Base-by-base conservation (phyloP, 2,113 vertebrate species). In the Corvus moneduloides region DNA sequence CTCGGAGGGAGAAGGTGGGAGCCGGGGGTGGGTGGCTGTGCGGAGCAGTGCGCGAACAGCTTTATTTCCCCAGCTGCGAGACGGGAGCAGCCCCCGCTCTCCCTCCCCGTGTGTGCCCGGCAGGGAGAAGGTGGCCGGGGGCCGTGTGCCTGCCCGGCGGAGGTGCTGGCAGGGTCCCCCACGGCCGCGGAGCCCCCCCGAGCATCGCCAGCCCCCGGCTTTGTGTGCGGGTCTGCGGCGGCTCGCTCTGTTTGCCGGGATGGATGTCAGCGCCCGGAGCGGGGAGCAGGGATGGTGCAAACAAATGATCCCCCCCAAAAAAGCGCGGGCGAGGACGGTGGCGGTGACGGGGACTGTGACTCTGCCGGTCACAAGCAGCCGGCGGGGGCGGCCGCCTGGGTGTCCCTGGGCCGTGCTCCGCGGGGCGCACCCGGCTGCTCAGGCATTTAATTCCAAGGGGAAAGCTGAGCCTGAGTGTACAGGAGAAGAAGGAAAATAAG, bases 1-100 rank as follows among this genome's bases (percentile, higher is more conserved):
- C 28, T 35, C 79, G 73, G 37, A 84, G 85, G 76, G 68, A 95
- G 69, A 56, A 93, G 91, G 93, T 94, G 89, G 91, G 95, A 88
- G 68, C 35, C 2, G 23, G 33, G 39, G 73, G 76, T 39, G 68
- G 81, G 79, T 1, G 72, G 68, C 41, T 12, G 61, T 59, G 76
- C 3, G 26, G 84, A 63, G 75, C 64, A 28, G 63, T 2, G 35
- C 52, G 73, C 2, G 23, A 78, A 6, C 61, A 35, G 62, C 44
- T 39, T 32, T 1, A 12, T 83, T 23, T 59, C 52, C 46, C 37
- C 37, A 3, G 49, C 59, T 24, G 64, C 7, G 8, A 14, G 72
- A 67, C 67, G 58, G 54, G 18, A 63, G 6, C 17, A 39, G 58
- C 58, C 72, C 0, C 3, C 28, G 49, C 76, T 72, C 8, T 48